phyloP scores from a whole-genome alignment of 2,797 vertebrate species.

The Pachyuromys duprasi region DNA sequence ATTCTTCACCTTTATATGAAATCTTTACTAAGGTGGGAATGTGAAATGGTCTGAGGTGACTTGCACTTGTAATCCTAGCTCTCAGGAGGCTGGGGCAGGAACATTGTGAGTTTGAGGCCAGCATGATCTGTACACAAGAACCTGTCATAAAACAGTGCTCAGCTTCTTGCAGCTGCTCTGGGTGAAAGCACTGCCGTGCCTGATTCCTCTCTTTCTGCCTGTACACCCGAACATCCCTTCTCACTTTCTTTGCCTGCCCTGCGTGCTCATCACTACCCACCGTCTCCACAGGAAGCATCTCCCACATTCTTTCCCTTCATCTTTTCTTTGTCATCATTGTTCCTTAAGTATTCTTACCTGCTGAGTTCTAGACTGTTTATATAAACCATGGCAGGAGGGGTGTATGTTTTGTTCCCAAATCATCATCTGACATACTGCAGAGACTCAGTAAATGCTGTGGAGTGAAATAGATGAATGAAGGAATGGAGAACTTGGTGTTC shows the following conservation, averaged over 20 bases:
- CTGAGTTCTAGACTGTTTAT: background rate
- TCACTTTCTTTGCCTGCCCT: background rate
- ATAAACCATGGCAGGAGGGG: background rate
- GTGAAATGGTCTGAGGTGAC: background rate
- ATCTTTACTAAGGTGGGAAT: slow-evolving; percentile 47
- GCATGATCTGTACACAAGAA: background rate
- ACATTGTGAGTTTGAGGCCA: background rate
- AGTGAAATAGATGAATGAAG: background rate
- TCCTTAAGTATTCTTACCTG: background rate
- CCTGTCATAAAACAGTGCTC: background rate
- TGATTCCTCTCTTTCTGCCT: background rate
- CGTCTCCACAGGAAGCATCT: background rate
- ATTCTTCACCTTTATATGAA: slow-evolving; percentile 34
- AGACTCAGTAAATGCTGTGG: background rate
- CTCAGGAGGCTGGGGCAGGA: background rate
- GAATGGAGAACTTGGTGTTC: background rate
- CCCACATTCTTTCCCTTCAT: background rate
- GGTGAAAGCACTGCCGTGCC: slow-evolving; percentile 15
- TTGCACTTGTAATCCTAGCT: background rate
- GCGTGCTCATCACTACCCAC: background rate
- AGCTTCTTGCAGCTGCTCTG: background rate
- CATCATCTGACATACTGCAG: background rate
- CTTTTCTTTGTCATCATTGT: background rate
- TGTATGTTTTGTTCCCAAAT: background rate
- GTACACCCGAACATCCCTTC: background rate